Evolutionary conservation across 23 tunicate species (phyloP), one percentile per base, ranked within the genome.

Genomic region (Trididemnum miniatum): DNA sequence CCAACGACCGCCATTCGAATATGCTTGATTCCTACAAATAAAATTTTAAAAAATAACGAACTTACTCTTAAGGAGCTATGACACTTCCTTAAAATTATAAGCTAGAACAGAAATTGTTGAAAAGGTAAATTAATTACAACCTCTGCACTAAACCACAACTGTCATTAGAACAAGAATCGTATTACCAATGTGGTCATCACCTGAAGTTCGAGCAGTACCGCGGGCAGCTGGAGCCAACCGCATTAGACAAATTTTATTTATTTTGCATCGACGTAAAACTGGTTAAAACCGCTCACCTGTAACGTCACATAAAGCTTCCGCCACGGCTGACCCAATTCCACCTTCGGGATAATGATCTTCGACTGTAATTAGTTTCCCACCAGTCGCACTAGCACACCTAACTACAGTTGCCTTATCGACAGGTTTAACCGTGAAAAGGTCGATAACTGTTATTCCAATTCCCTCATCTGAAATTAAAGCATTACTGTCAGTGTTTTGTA

Each of bases 291-390:
- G 26, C 67, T 4, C 29, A 88, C 95, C 95, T 65, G 95, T 82
- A 25, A 51, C 80, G 60, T 88, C 98, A 18, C 83, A 36, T 1
- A 93, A 24, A 33, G 98, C 89, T 74, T 93, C 98, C 1, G 98
- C 98, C 0, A 93, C 98, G 2, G 98, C 98, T 30, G 89, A 86
- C 0, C 98, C 98, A 52, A 93, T 80, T 32, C 98, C 98, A 2
- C 98, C 98, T 49, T 95, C 91, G 0, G 96, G 86, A 57, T 95
- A 95, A 50, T 95, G 99, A 66, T 95, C 99, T 54, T 95, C 99
- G 18, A 95, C 99, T 0, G 99, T 95, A 54, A 95, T 82, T 5
- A 95, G 35, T 0, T 78, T 71, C 1, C 99, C 99, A 27, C 87
- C 92, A 51, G 99, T 95, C 23, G 81, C 80, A 23, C 49, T 63